phyloP scores from a whole-genome alignment of 1,140 invertebrate genomes.

The Capitella teleta region DNA sequence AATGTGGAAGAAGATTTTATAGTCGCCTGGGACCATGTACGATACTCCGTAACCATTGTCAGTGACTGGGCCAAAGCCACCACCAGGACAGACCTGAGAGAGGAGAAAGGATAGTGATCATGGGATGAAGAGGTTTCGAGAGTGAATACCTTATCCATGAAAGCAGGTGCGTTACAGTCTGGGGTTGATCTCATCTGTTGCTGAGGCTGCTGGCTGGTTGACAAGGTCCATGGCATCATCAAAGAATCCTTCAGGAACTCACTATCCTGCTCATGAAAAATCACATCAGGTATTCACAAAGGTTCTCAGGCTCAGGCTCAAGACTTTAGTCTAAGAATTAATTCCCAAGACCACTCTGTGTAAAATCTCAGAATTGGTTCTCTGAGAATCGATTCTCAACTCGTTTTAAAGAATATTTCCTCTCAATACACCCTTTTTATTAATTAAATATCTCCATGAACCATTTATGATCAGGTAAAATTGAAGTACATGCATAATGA shows the following conservation, averaged over 20 bases:
- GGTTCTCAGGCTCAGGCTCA: too few species aligned
- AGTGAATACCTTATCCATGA: conserved; percentile 33
- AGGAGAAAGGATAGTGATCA: not conserved
- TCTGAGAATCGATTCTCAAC: too few species aligned
- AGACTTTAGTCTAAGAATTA: too few species aligned
- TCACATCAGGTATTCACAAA: not conserved
- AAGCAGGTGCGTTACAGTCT: conserved; percentile 40
- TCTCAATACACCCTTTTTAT: too few species aligned
- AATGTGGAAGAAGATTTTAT: conserved; percentile 92
- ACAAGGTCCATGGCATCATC: conserved; percentile 46
- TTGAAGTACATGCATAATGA: too few species aligned
- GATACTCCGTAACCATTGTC: conserved; percentile 98
- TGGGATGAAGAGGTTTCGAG: not conserved
- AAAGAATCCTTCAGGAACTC: conserved; percentile 44
- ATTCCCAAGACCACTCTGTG: too few species aligned
- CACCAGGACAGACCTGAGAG: conserved; percentile 71
- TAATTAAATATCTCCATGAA: too few species aligned
- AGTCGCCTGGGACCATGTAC: conserved; percentile 94
- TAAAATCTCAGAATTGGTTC: too few species aligned
- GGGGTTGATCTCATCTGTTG: conserved; percentile 44
- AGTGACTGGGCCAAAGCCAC: conserved; percentile 92
- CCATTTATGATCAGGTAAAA: too few species aligned
- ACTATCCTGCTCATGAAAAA: conserved; percentile 38
- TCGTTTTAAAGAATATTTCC: too few species aligned
- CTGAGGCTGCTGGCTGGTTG: conserved; percentile 48